Conservation (phyloP, 2,888 invertebrate species). For the Terebella lapidaria region DNA sequence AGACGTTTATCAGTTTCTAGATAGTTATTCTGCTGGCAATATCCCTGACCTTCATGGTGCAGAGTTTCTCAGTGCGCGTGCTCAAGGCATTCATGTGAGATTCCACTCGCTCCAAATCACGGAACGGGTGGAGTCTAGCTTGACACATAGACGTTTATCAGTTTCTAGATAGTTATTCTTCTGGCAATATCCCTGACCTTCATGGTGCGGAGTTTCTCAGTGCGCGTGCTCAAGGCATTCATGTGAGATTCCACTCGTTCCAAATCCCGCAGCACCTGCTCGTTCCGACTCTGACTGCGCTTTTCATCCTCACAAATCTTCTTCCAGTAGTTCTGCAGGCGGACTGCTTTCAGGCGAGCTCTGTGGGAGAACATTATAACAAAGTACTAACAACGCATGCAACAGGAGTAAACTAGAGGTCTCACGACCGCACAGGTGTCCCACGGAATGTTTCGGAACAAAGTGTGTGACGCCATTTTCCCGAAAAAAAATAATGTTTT, state of each 20-base stretch:
- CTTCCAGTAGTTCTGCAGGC: slow-evolving; percentile 46
- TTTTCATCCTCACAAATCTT: slow-evolving; percentile 48
- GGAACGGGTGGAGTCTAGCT: too few species aligned
- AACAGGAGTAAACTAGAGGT: neutral
- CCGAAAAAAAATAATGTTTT: too few species aligned
- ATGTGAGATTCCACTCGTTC: slow-evolving; percentile 43
- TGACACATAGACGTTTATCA: too few species aligned
- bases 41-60: slow-evolving; percentile 44
- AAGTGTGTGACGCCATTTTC: too few species aligned
- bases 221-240: slow-evolving; percentile 32
- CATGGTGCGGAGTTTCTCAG: slow-evolving; percentile 37
- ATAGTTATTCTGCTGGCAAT: too few species aligned
- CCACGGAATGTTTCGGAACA: too few species aligned
- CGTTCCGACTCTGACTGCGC: slow-evolving; percentile 42
- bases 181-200: too few species aligned
- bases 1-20: too few species aligned
- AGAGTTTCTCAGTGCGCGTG: slow-evolving; percentile 39
- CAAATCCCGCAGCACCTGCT: slow-evolving; percentile 40
- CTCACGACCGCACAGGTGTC: too few species aligned
- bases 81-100: slow-evolving; percentile 34
- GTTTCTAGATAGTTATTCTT: too few species aligned
- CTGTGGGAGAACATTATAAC: slow-evolving; percentile 20
- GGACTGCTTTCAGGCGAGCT: slow-evolving; percentile 37
- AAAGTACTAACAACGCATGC: neutral
- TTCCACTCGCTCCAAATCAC: slow-evolving; percentile 44